Evolutionary conservation across 1,140 invertebrate species (phyloP), one percentile per base, ranked within the genome.

Genomic region (Stegodyphus dumicola): DNA sequence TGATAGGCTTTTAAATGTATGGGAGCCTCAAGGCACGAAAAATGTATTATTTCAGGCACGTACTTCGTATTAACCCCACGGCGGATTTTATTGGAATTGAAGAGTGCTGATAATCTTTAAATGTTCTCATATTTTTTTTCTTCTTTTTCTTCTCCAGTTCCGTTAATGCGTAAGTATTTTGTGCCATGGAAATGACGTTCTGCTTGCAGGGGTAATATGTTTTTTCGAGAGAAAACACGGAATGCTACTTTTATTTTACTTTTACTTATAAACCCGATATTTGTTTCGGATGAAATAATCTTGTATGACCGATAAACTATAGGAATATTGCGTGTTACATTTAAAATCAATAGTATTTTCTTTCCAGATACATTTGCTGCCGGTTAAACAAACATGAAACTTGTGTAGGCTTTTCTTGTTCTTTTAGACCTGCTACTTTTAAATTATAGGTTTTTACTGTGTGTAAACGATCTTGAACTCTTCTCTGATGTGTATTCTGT

Each of bases 1-100:
- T 84, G 81, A 84, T 76, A 75, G 53, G 81, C 81, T 84, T 84
- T 84, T 84, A 84, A 84, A 84, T 84, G 81, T 75, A 76, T 75
- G 49, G 70, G 11, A 11, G 67, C 70, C 53, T 60, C 17, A 60
- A 80, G 79, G 81, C 17, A 76, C 54, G 73, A 56, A 77, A 84
- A 84, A 84, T 84, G 73, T 83, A 84, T 84, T 84, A 84, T 84
- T 84, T 84, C 52, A 76, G 64, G 73, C 81, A 84, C 81, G 81
- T 84, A 84, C 48, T 84, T 84, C 73, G 70, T 84, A 84, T 84
- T 84, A 84, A 84, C 81, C 73, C 64, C 67, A 33, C 17, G 65
- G 51, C 17, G 56, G 54, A 17, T 66, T 83, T 83, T 84, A 84
- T 84, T 84, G 81, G 81, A 76, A 69, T 84, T 69, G 81, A 84